Evolutionary conservation across 2,888 invertebrate genomes (phyloP), one percentile per base, ranked within the genome.

Genomic region (Eupithecia abbreviata): DNA sequence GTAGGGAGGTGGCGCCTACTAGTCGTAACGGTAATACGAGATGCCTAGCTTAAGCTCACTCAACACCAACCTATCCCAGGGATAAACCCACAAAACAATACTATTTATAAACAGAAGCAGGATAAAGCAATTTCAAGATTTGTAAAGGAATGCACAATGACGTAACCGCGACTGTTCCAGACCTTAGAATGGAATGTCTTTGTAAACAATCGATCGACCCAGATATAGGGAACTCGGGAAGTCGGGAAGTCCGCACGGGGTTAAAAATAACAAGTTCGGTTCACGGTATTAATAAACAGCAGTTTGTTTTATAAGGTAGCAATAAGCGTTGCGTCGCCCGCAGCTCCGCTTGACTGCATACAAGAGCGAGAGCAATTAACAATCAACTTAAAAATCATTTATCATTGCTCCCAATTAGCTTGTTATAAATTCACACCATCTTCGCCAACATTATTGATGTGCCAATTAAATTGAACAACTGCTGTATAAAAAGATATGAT

Each of bases 21-120:
- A 92, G 90, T 84, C 88, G 87, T 94, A 94, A 94, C 94, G 94
- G 94, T 94, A 94, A 93, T 91, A 92, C 94, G 87, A 93, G 83
- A 87, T 92, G 90, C 91, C 91, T 90, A 88, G 89, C 88, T 88
- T 88, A 88, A 88, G 89, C 89, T 88, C 86, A 86, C 87, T 86
- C 86, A 18, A n/a, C n/a, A 18, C 55, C 18, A 83, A 86, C 82
- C 84, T 83, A 82, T 71, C 51, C 55, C 69, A 69, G 77, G 80
- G 80, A 84, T 84, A 83, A 82, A 80, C 80, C 80, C 82, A 83
- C 83, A 84, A 74, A 84, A 72, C 74, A 41, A 69, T 18, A 76
- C 79, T 79, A 75, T 82, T 74, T 71, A 76, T 75, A 82, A 65
- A 41, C 71, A 79, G 71, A 75, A 78, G 73, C 76, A 78, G 75